Percentiles rank a stretch among this genome's conserved stretches.
phyloP scores from a whole-genome alignment of 2,888 invertebrate species.

The Andrena marginata region DNA sequence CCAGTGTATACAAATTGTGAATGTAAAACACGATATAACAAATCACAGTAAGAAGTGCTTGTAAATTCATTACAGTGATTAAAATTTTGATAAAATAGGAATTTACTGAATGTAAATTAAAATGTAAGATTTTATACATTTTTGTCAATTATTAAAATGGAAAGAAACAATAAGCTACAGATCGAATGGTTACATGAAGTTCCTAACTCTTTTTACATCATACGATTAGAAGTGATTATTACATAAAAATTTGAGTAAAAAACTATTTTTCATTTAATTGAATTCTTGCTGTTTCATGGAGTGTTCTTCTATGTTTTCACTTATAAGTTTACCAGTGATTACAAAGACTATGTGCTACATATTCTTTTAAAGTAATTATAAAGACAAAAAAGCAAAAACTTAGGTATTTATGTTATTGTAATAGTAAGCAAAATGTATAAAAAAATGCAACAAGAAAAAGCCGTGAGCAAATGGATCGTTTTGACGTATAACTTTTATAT shows the following conservation, averaged over 20 bases:
- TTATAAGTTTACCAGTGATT: background rate
- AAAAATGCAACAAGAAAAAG: background rate
- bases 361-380: constrained; percentile 8
- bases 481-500: background rate
- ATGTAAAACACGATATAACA: constrained; percentile 3
- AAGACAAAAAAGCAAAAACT: background rate
- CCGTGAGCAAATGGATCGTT: background rate
- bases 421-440: background rate
- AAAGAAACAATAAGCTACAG: constrained; percentile 9
- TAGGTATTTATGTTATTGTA: background rate
- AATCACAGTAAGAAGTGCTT: constrained; percentile 20
- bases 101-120: constrained; percentile 9
- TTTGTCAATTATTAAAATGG: constrained; percentile 46
- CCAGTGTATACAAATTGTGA: background rate
- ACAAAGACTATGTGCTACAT: constrained; percentile 8
- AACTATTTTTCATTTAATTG: constrained; percentile 13
- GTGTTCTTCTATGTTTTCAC: constrained; percentile 10
- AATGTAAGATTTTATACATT: constrained; percentile 57
- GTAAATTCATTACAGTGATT: constrained; percentile 6
- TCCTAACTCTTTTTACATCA: constrained; percentile 21
- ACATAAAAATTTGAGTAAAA: constrained; percentile 22
- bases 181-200: constrained; percentile 20
- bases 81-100: constrained; percentile 19
- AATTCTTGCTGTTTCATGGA: constrained; percentile 7
- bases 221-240: constrained; percentile 6